Evolutionary conservation across 2,113 vertebrate genomes (phyloP).

Genomic region (Colinus virginianus): DNA sequence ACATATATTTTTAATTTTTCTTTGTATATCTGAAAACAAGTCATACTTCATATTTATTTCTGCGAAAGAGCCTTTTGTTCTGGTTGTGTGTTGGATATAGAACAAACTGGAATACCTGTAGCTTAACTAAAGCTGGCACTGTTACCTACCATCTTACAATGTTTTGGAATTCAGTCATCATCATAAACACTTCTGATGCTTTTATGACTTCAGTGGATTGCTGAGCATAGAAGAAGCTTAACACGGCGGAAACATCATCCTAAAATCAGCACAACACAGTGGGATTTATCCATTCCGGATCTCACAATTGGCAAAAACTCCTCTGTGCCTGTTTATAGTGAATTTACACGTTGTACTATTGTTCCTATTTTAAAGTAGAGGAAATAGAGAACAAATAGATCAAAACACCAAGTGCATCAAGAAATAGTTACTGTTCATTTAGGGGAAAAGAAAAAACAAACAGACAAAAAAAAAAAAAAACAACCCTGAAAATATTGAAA

Average conservation of each 20-base stretch:
- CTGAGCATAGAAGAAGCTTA: not conserved
- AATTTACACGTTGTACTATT: not conserved
- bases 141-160: not conserved
- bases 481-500: not conserved
- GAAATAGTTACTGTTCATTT: not conserved
- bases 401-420: not conserved
- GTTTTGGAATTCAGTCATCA: not conserved
- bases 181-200: not conserved
- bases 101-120: not conserved
- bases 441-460: not conserved
- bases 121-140: not conserved
- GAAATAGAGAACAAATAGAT: not conserved
- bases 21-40: not conserved
- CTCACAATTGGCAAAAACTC: not conserved
- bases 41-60: not conserved
- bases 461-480: not conserved
- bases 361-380: not conserved
- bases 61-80: not conserved
- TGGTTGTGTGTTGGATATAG: not conserved
- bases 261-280: not conserved
- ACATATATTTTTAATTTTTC: not conserved
- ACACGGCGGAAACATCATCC: not conserved
- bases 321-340: not conserved
- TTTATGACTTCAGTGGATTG: not conserved
- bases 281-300: not conserved